These are phyloP conservation scores for Euplagia quadripunctaria DNA, from an alignment of 2,888 invertebrate genomes.

Conservation along the genomic window DNA sequence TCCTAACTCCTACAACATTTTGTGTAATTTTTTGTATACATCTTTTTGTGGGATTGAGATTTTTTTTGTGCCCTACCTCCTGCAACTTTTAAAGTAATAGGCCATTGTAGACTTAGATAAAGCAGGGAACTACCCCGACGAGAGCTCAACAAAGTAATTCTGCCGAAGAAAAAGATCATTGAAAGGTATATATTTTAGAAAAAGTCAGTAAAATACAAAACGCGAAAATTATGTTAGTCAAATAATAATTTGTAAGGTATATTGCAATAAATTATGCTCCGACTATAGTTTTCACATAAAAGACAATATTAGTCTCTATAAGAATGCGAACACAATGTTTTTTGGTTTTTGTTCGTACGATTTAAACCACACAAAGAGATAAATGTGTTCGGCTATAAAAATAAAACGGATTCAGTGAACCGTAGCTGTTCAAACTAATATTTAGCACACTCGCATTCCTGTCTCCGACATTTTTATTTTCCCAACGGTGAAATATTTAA, in stretches of 20 bases:
- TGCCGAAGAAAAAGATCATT: no score
- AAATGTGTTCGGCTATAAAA: constrained; percentile 18
- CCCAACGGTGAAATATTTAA: constrained; percentile 17
- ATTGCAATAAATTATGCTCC: neutral
- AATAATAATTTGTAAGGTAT: neutral
- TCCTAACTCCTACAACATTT: no score
- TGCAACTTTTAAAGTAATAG: no score
- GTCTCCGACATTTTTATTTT: constrained; percentile 20
- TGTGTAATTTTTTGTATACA: no score
- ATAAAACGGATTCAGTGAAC: constrained; percentile 18
- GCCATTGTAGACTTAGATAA: no score
- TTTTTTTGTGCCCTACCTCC: no score
- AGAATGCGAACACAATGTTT: neutral
- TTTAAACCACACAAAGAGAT: constrained; percentile 12
- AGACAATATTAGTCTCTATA: neutral
- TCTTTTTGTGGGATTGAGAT: no score
- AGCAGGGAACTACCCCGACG: no score
- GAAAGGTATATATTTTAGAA: no score
- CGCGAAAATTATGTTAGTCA: no score
- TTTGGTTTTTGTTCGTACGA: constrained; percentile 5
- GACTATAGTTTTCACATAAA: neutral
- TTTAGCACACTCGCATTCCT: constrained; percentile 11
- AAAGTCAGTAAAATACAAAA: no score
- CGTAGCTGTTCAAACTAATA: constrained; percentile 26
- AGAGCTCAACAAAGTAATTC: no score